Evolutionary conservation across 2,797 vertebrate genomes (phyloP).

Genomic region (Epinephelus awoara): DNA sequence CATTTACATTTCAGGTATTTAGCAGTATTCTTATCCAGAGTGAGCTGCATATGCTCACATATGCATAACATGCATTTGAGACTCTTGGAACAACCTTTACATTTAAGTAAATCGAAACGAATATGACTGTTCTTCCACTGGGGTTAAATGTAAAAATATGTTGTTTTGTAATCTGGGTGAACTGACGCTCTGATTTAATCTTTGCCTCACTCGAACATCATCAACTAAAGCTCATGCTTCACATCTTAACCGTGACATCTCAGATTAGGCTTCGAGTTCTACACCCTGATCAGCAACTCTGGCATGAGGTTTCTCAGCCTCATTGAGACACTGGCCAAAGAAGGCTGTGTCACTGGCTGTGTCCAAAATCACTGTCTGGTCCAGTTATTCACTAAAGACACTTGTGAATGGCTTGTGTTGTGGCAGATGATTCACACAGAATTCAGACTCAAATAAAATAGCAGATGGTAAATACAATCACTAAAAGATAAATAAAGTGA

Average conservation of each 20-base stretch:
- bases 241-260: neutral
- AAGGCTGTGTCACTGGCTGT: too few relatives aligned
- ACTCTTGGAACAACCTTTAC: neutral
- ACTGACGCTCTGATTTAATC: too few relatives aligned
- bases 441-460: neutral
- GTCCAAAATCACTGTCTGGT: neutral
- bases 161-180: neutral
- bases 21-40: constrained; percentile 9
- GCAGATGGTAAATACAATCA: neutral
- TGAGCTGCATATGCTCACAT: neutral
- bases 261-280: neutral
- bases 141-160: too few relatives aligned
- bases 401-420: too few relatives aligned
- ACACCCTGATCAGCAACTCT: neutral
- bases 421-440: neutral
- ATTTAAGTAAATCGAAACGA: neutral
- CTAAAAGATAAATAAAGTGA: too few relatives aligned
- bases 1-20: constrained; percentile 18
- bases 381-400: neutral
- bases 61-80: neutral
- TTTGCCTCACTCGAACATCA: neutral
- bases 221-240: neutral
- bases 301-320: neutral
- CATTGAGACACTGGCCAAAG: neutral
- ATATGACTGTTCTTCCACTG: neutral